Evolutionary conservation across 1,140 invertebrate genomes (phyloP), one percentile per base, ranked within the genome.

Genomic region (Cataglyphis hispanica): DNA sequence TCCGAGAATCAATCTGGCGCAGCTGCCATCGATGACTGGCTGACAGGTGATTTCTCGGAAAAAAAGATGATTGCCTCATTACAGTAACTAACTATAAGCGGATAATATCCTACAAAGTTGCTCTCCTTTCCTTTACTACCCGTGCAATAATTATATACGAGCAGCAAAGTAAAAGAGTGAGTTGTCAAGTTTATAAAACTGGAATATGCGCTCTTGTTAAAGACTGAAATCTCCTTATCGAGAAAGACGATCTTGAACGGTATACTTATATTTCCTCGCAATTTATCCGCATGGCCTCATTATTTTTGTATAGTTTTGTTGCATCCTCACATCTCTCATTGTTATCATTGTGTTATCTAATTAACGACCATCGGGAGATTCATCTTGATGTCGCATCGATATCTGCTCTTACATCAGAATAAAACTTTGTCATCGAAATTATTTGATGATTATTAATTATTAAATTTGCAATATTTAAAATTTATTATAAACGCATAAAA

Each of bases 11-110:
- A 69, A 25, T 56, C 31, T n/a, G 43, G 43, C 61, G 77, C 89
- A 90, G 86, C 86, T 90, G 89, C 89, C 77, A 67, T 76, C 75
- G 76, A 90, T 74, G 89, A 74, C 81, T 76, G 77, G 76, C 88
- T 90, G 89, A 90, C 89, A 88, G 86, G 84, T 88, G 90, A 91
- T 91, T 84, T 75, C 84, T 83, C 87, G 66, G 84, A 72, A 76
- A 84, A 76, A 56, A 89, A 80, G 76, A 19, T 87, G 84, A 90
- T 90, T 77, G 86, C 70, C 89, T 91, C 89, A 86, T 91, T 91
- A 91, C 81, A 72, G 75, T 80, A 75, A 77, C 74, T 81, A 86
- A 50, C 50, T 83, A 83, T 72, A 61, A 72, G 56, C 78, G 19
- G 37, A 40, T 83, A 83, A 72, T 81, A 70, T 56, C n/a, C 34